Evolutionary conservation across 2,888 invertebrate species (phyloP), one percentile per base, ranked within the genome.

Genomic region (Heliconius sara): DNA sequence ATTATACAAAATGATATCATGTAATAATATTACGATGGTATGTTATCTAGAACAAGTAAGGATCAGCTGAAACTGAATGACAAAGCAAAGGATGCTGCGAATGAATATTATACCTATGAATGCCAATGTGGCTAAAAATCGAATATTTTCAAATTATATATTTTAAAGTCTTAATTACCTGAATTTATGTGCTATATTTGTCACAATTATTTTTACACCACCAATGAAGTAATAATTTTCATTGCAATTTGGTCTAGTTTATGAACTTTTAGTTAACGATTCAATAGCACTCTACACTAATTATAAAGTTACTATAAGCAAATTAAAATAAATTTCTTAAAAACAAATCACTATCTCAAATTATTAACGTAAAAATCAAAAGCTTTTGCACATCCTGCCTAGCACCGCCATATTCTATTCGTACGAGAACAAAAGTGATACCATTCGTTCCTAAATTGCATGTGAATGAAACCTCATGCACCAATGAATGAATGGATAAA

Each of bases 181-280:
- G 94, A 89, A 88, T 85, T 89, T 90, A 87, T 89, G 89, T 87
- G 90, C 88, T 92, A 91, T 92, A 92, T 91, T 94, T 92, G 91
- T 93, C 95, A 94, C 93, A 94, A 95, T 94, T 94, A 94, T 95
- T 95, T 95, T 95, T 95, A 95, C 92, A 95, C 93, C 93, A 91
- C 89, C 89, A 93, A 90, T 91, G 93, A 93, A 92, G 91, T 93
- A 92, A 91, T 90, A 91, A 91, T 91, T 94, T 93, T 94, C 95
- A 95, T 95, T 91, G 92, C 94, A 93, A 91, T 90, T 87, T 86
- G 86, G 88, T 91, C 88, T 87, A 89, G 86, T 85, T 84, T 85
- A 81, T 83, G 84, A 87, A 85, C 68, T 79, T 71, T 78, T 72
- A 70, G 76, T 80, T 81, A 80, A 81, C 80, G 84, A 85, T 87